Base-by-base conservation (phyloP, 2,113 vertebrate genomes). In the Psittacara wagleri region DNA sequence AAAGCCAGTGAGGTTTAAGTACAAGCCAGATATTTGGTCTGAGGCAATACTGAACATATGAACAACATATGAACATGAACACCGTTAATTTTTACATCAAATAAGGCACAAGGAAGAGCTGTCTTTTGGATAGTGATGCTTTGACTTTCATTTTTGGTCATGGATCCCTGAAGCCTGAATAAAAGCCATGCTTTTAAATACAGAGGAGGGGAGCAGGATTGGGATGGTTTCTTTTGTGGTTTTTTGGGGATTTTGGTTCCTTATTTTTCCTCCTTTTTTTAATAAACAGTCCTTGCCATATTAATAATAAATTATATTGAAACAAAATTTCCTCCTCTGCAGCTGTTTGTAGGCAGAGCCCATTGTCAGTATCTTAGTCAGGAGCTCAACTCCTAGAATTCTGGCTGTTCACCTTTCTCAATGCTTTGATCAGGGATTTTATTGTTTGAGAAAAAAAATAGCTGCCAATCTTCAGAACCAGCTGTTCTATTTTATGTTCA, bases 361-460 rank as follows among this genome's bases (percentile, higher is more conserved):
- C 7, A 12, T 69, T 83, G 41, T 88, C 86, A 70, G 23, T 64
- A 19, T 52, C 44, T 92, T 62, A 75, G 63, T 78, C 74, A 94
- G 69, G 48, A 95, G 33, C 46, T 93, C n/a, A 68, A 70, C 17
- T 67, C 69, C 72, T 43, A 77, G 37, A 93, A 95, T 93, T 87
- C 44, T 54, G 7, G 13, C 46, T 83, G 83, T 93, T 75, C 74
- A 49, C 31, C 41, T 81, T 66, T 81, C 52, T 33, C 31, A 92
- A 61, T 68, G 25, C 46, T 89, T 82, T 95, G 78, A 95, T 84
- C 39, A 54, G 17, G 6, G 25, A 91, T 79, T 95, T 78, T 82
- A 88, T 68, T 89, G 16, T 94, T 91, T 68, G 19, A 84, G 28
- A 23, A 64, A 85, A 78, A 84, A 75, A 8, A 24, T 19, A 81